These are phyloP conservation scores for Poecilus cupreus DNA, from an alignment of 2,888 invertebrate genomes.

Conservation along the genomic window DNA sequence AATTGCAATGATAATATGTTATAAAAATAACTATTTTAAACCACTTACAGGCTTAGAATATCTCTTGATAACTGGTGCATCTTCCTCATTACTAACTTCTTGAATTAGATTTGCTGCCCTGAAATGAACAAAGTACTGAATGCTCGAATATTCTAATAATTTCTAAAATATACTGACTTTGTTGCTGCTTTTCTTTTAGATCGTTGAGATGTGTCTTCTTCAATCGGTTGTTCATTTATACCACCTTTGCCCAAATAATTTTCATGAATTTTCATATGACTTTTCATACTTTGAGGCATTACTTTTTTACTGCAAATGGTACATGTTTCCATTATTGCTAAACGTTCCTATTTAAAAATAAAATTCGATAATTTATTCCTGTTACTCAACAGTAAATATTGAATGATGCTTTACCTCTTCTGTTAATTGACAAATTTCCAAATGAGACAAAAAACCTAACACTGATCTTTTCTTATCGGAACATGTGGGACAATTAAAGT, in stretches of 20 bases:
- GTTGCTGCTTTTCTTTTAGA: constrained; percentile 39
- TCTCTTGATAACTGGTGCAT: neutral
- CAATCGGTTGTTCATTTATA: neutral
- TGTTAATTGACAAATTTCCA: constrained; percentile 77
- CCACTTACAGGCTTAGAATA: constrained; percentile 14
- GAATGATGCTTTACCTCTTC: constrained; percentile 68
- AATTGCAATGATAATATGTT: constrained; percentile 32
- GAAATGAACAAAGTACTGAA: too few species aligned
- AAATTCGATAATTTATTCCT: neutral
- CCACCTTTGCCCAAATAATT: neutral
- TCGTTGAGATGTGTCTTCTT: neutral
- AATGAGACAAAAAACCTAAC: constrained; percentile 78
- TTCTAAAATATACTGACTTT: constrained; percentile 61
- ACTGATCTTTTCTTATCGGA: constrained; percentile 73
- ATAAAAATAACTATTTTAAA: constrained; percentile 32
- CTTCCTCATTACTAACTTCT: constrained; percentile 54
- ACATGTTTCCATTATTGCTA: neutral
- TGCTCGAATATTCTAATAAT: too few species aligned
- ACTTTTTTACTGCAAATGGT: neutral
- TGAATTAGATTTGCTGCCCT: constrained; percentile 60
- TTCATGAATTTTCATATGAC: constrained; percentile 9
- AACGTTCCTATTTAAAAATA: constrained; percentile 64
- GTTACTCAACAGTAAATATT: too few species aligned
- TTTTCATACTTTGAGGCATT: constrained; percentile 8
- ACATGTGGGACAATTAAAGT: constrained; percentile 76